Base-by-base conservation (phyloP, 2,113 vertebrate species). In the Physeter macrocephalus region DNA sequence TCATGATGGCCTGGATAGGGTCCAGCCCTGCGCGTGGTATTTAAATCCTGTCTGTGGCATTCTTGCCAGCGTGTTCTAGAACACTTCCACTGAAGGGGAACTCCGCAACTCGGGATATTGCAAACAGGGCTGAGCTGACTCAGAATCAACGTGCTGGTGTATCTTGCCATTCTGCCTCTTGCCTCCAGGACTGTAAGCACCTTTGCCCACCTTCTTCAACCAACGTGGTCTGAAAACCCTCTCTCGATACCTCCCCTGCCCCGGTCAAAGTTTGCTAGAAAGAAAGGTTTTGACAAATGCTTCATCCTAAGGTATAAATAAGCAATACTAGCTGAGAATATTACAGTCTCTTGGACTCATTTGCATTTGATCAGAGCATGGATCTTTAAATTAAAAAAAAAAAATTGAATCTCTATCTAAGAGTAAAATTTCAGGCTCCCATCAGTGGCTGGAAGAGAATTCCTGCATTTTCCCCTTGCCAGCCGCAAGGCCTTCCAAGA, bases 311-410 rank as follows among this genome's bases (percentile, higher is more conserved):
- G 4, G 25, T 61, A 52, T 75, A 46, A 36, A 29, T 9, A 90
- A 88, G 61, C 39, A 31, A 23, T 0, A 5, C 1, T 13, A 18
- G 27, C 14, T 88, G 29, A 41, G 21, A 81, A 11, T 52, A 77
- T 36, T 39, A 27, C 82, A 54, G 74, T 23, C 20, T 66, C 36
- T 69, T 62, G 41, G 41, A 6, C 31, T 74, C 2, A 57, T 46
- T 90, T 77, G n/a, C 29, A 71, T 41, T n/a, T 75, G 31, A 81
- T n/a, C n/a, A 77, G n/a, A 74, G 13, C 2, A 57, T 7, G 84
- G 21, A 69, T 74, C 2, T 89, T 71, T 62, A 71, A 88, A 67
- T 81, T 20, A 25, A 92, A 71, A 66, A 34, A 90, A 72, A 49
- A 52, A 77, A 0, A 20, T 57, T 31, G 27, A 18, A 80, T n/a